Base-by-base conservation (phyloP, 2,888 invertebrate species). In the Zhuqinia jingwanae region DNA sequence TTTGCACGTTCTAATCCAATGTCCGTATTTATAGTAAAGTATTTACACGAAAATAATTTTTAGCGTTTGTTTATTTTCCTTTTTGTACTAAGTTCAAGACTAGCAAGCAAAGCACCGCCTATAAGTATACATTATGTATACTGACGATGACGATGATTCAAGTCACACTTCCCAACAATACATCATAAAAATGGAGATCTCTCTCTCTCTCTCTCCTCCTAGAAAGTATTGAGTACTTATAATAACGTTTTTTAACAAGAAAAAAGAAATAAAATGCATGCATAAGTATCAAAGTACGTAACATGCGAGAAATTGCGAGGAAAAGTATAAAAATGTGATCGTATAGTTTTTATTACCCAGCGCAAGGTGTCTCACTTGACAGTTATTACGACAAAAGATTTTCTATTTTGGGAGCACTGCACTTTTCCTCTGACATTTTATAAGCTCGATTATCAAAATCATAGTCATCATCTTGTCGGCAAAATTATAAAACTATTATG, bases 391-490 rank as follows among this genome's bases (percentile, higher is more conserved):
- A 47, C 17, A 56, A 36, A 65, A 65, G 56, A 17, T 50, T 85
- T 85, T 73, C 79, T 85, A 79, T 79, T 75, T 75, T 73, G 63
- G 79, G 79, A 79, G 75, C 70, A 79, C 47, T 79, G 85, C 63
- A 79, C 73, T 85, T 78, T 78, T 65, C 47, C 42, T 17, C 58
- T 68, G 63, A 50, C 42, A 58, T 70, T 84, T 84, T 84, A 53
- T 68, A n/a, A 25, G 47, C 8, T 25, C 70, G 22, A 70, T 27
- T n/a, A n/a, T n/a, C n/a, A n/a, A n/a, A n/a, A n/a, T n/a, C n/a
- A n/a, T n/a, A n/a, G n/a, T n/a, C 58, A 80, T 45, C 53, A 22
- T 10, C 70, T 10, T 58, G 75, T 17, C 68, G 56, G 56, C 70
- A 20, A 82, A 68, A 70, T 68, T 58, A 70, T 45, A 11, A 25